Base-by-base conservation (phyloP, 2,113 vertebrate species). In the Thalassoma bifasciatum region DNA sequence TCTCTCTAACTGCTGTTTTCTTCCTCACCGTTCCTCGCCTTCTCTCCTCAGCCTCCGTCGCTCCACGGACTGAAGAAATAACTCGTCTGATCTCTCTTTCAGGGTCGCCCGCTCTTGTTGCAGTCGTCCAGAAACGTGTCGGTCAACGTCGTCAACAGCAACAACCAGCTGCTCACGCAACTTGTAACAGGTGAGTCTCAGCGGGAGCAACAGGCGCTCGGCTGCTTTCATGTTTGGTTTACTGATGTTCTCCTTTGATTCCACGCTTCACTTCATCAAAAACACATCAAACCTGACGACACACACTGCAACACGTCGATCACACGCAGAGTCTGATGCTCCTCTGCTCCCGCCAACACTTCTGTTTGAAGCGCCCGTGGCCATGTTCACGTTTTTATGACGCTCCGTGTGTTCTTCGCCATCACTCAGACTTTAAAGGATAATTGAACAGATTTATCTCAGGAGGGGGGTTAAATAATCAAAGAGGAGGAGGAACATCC, bases 61-160 rank as follows among this genome's bases (percentile, higher is more conserved):
- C 51, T 36, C 14, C 5, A 46, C 40, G 22, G 1, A 52, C 17
- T 34, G 12, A 61, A 60, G 24, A 22, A 52, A 12, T 23, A 12
- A 57, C 37, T 11, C 2, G 1, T 9, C 65, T 19, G 1, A 1
- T 83, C 19, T 86, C 72, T 93, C 61, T 14, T 0, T 4, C 90
- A 99, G 98, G 98, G 96, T 84, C 97, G 95, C 53, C 95, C 98
- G 1, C 92, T 99, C 70, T 96, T 96, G 93, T 95, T 99, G 94
- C 98, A 99, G 92, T 99, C 98, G 17, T 97, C 97, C 92, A 95
- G 95, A 89, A 99, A 99, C 36, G 93, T 99, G 72, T 98, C 98
- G 2, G 94, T 99, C 87, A 99, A 98, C 87, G 95, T 99, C 87
- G 94, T 98, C 88, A 96, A 97, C 67, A 95, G 93, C 86, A 95